Evolutionary conservation across 1,140 invertebrate genomes (phyloP), one percentile per base, ranked within the genome.

Genomic region (Neotoxoptera formosana): DNA sequence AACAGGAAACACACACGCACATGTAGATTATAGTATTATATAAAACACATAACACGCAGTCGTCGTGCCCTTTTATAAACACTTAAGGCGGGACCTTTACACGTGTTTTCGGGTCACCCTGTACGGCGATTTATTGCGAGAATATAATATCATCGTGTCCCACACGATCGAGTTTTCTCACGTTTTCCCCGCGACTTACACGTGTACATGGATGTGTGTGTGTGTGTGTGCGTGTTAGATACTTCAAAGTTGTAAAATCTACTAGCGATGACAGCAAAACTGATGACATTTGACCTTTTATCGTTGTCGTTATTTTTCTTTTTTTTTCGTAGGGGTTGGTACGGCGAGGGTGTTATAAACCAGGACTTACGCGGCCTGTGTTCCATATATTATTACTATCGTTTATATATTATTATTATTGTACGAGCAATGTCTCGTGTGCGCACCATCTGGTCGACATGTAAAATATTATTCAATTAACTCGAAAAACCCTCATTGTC

Each of bases 401-500:
- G 53, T 23, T 20, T n/a, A 36, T 67, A 89, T 23, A 25, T 25
- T 25, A 36, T 2, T 60, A 88, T 17, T 34, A 34, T n/a, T n/a
- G n/a, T 11, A 36, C 3, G 1, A 23, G 53, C 21, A 53, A 23
- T 89, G 21, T n/a, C n/a, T n/a, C n/a, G n/a, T 14, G 53, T 67
- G 53, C 47, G 48, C 25, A 84, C 91, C 91, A 93, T 93, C 45
- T 93, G 91, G 91, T 45, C n/a, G n/a, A n/a, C 91, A 14, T 53
- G 76, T 93, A 84, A 93, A 93, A 56, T 84, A 56, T 93, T 84
- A 56, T 93, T 93, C 76, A 93, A 93, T 93, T 86, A 93, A 84
- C 81, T 53, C 17, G 48, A 41, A 93, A 93, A 84, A 93, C 76
- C 47, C 76, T 48, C 81, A 86, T 84, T 93, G 81, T 53, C 76